Evolutionary conservation across 2,797 vertebrate species (phyloP), one percentile per base, ranked within the genome.

Genomic region (Poecilia gillii): DNA sequence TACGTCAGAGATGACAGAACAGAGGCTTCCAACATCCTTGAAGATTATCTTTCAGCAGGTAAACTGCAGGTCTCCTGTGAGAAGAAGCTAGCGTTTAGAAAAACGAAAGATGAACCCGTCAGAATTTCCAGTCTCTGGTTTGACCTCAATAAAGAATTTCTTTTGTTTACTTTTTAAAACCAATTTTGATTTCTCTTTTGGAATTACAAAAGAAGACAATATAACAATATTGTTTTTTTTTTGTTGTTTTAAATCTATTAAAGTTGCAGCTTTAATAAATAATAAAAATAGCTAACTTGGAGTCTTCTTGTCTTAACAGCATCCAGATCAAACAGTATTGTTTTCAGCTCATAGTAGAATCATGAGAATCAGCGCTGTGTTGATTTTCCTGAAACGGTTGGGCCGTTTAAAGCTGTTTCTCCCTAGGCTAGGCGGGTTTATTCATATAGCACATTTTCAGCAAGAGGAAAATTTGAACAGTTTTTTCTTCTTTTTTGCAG

Each of bases 11-110:
- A 95, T 72, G 74, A 93, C 82, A 79, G 93, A 92, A 73, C 87
- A 1, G 96, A 96, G 73, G 96, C 94, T 41, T 89, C 95, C 1
- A 28, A 83, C 43, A 86, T 96, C 55, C 93, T 99, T 74, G 93
- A 90, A 47, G 95, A 95, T 2, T 96, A 97, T 84, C 90, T 96
- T 1, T 78, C 91, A 23, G 43, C 92, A 79, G 96, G 97, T 98
- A 92, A 93, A 41, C 31, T 46, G 25, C 12, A 14, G 25, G 49
- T 71, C 11, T 23, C 20, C 51, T 53, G 71, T 39, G 36, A 39
- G 18, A 23, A 39, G 0, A 9, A 66, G 6, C 8, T 64, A 36
- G 36, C 4, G 3, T 62, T 31, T 16, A 62, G 25, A 33, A 31
- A 57, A 59, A 13, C 8, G 0, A 59, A 59, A 59, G 25, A 28